phyloP scores from a whole-genome alignment of 1,140 invertebrate species.

The Caenorhabditis tropicalis region DNA sequence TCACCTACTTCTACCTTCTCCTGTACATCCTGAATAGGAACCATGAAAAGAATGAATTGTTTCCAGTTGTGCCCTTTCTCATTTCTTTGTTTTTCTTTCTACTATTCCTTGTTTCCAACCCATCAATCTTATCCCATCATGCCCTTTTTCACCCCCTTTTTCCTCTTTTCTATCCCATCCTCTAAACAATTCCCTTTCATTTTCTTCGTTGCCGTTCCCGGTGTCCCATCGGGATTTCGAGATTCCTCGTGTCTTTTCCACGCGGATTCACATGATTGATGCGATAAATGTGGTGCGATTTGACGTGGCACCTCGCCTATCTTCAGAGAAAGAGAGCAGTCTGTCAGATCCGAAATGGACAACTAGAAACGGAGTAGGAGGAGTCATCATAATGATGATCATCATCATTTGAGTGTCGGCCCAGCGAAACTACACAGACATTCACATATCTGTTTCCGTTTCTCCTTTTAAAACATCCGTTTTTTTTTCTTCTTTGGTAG shows the following conservation, averaged over 20 bases:
- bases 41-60: background rate
- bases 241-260: conserved; percentile 22
- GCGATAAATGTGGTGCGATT: conserved; percentile 43
- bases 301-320: conserved; percentile 33
- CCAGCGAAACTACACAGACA: background rate
- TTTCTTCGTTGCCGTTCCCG: conserved; percentile 20
- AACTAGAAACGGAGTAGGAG: background rate
- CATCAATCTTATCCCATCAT: conserved; percentile 21
- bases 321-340: background rate
- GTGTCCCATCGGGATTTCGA: conserved; percentile 22
- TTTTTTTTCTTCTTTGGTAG: background rate
- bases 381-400: background rate
- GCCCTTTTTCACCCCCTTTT: background rate
- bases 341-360: background rate
- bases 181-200: background rate
- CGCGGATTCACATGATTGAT: conserved; percentile 41
- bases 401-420: conserved; percentile 23
- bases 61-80: background rate
- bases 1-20: no score
- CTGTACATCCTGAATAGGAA: no score
- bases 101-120: background rate
- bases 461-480: background rate
- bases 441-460: conserved; percentile 31
- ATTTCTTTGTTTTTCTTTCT: background rate
- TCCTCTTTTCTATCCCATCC: background rate